These are phyloP conservation scores for Torymus tubicola DNA, from an alignment of 2,888 invertebrate species.

Conservation along the genomic window DNA sequence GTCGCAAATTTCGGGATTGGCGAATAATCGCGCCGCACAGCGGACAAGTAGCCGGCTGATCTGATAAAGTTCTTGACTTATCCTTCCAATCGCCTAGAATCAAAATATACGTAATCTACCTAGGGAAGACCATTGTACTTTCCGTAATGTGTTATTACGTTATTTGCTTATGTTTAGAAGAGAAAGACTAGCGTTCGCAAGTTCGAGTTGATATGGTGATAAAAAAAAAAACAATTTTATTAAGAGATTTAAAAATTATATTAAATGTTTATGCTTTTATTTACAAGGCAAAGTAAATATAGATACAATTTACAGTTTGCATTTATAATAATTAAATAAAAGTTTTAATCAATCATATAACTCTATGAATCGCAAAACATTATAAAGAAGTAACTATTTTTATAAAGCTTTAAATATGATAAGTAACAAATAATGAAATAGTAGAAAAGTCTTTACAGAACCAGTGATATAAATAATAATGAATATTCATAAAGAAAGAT, in stretches of 20 bases:
- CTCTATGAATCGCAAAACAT: conserved; percentile 37
- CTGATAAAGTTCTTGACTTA: conserved; percentile 79
- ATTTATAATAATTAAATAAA: conserved; percentile 52
- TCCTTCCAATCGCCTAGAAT: conserved; percentile 73
- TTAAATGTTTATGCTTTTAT: conserved; percentile 58
- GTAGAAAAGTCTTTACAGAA: conserved; percentile 41
- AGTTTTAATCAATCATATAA: conserved; percentile 35
- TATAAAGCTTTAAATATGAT: conserved; percentile 39
- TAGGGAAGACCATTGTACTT: conserved; percentile 19
- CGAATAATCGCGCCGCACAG: conserved; percentile 80
- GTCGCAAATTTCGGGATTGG: conserved; percentile 79
- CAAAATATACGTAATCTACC: conserved; percentile 55
- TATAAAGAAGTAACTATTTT: conserved; percentile 25
- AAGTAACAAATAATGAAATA: conserved; percentile 32
- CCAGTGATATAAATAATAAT: conserved; percentile 42
- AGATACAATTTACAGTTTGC: conserved; percentile 48
- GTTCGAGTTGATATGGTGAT: conserved; percentile 21
- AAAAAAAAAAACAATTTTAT: conserved; percentile 46
- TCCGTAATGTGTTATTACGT: neutral
- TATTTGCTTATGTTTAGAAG: conserved; percentile 18
- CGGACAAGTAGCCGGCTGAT: conserved; percentile 80
- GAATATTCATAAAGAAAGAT: conserved; percentile 27
- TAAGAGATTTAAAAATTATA: conserved; percentile 53
- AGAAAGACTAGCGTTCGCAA: conserved; percentile 25
- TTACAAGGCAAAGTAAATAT: conserved; percentile 50